Percentiles rank a stretch among this genome's conserved stretches.
phyloP scores from a whole-genome alignment of 92 coral and sea anemone species.

The Palythoa heliodiscus region DNA sequence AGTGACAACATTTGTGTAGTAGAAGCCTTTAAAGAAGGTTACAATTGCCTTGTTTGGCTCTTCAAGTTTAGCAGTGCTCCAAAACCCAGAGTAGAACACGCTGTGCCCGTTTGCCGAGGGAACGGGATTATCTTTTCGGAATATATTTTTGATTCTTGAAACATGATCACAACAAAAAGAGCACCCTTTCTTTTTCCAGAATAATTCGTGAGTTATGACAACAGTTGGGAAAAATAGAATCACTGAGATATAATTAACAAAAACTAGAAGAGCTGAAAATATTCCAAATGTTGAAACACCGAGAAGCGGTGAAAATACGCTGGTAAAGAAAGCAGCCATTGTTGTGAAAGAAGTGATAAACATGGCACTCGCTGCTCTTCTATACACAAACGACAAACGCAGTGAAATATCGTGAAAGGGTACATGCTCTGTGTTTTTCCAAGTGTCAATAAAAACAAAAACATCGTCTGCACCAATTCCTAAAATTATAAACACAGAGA shows the following conservation, averaged over 20 bases:
- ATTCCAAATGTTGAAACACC: constrained; percentile 96
- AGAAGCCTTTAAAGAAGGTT: constrained; percentile 71
- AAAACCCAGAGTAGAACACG: constrained; percentile 11
- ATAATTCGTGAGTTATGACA: constrained; percentile 75
- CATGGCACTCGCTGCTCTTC: constrained; percentile 93
- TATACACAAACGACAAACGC: constrained; percentile 82
- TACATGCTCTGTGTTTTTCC: constrained; percentile 76
- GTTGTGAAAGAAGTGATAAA: constrained; percentile 91
- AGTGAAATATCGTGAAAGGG: constrained; percentile 69
- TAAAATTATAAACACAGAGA: constrained; percentile 92
- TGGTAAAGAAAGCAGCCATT: constrained; percentile 89
- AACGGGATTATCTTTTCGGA: constrained; percentile 45
- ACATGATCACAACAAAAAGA: constrained; percentile 44
- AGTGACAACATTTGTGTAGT: constrained; percentile 71
- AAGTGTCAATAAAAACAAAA: constrained; percentile 90
- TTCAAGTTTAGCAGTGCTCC: constrained; percentile 51
- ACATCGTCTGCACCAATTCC: constrained; percentile 98
- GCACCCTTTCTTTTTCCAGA: constrained; percentile 77
- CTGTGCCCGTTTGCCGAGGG: constrained; percentile 50
- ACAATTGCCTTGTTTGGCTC: constrained; percentile 72
- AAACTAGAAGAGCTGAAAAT: constrained; percentile 89
- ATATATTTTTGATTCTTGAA: constrained; percentile 31
- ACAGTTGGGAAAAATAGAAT: constrained; percentile 89
- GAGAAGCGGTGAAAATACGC: constrained; percentile 89
- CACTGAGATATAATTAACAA: constrained; percentile 88